These are phyloP conservation scores for Aphis craccivora DNA, from an alignment of 1,140 invertebrate genomes.

Conservation along the genomic window DNA sequence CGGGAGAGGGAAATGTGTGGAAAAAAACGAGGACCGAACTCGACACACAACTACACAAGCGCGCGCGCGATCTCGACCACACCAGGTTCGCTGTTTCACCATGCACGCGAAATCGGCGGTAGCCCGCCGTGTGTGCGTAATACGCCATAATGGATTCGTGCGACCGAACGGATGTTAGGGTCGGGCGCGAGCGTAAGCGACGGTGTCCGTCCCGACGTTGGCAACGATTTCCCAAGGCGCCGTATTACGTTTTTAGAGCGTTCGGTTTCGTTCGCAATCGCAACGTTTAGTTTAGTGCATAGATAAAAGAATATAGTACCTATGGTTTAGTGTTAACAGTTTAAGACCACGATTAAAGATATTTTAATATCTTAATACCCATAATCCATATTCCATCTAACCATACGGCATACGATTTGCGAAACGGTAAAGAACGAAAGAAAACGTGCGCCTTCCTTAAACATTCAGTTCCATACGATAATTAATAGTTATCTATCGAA, in stretches of 20 bases:
- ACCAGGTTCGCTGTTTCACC: constrained; percentile 22
- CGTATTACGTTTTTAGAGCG: not conserved
- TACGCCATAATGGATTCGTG: constrained; percentile 53
- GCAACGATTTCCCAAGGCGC: constrained; percentile 28
- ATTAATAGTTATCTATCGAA: no score
- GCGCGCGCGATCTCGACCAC: constrained; percentile 13
- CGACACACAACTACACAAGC: constrained; percentile 15
- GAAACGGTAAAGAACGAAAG: no score
- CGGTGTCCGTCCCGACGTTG: not conserved
- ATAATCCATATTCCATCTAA: no score
- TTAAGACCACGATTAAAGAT: no score
- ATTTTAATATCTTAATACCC: no score
- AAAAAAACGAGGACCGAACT: constrained; percentile 39
- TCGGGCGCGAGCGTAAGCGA: not conserved
- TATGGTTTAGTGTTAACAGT: no score
- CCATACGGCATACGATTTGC: no score
- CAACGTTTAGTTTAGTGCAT: not conserved
- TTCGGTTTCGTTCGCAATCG: not conserved
- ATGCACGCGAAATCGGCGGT: not conserved
- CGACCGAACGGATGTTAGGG: constrained; percentile 41
- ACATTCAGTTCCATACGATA: no score
- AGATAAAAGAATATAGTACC: no score
- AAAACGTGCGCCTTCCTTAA: no score
- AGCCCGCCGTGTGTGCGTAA: not conserved
- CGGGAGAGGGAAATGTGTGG: not conserved